Base-by-base conservation (phyloP, 2,888 invertebrate species). In the Lypha dubia region DNA sequence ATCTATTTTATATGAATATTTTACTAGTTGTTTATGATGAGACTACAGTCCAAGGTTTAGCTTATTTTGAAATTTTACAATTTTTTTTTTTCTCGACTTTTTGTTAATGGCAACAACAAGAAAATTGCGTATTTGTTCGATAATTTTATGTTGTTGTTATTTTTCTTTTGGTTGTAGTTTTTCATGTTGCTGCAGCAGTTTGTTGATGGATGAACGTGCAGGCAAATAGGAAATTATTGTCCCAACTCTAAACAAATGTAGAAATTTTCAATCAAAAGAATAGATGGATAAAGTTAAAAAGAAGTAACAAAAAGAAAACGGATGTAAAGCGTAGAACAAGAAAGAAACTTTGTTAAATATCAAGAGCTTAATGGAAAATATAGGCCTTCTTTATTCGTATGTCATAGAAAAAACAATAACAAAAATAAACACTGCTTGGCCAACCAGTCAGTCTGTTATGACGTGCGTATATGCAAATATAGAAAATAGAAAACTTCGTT, bases 121-220 rank as follows among this genome's bases (percentile, higher is more conserved):
- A 49, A 75, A 79, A 75, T 63, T 84, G 73, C 76, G 84, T 77
- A 84, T 68, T 84, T 68, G 80, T 84, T 77, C 46, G 46, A 83
- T 22, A 80, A 80, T 62, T 73, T 80, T 13, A 46, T 67, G 53
- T 77, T 60, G 41, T 65, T 67, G 71, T 38, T 32, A 22, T 7
- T 53, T 56, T 38, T 68, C 22, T 44, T 75, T n/a, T n/a, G 38
- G 3, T 20, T 38, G 17, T 38, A 58, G 13, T 58, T 44, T 56
- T 41, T 58, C 13, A 15, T 20, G 46, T 22, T 68, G 68, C 51
- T 38, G 22, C 15, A 15, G 22, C n/a, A 49, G 17, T 44, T 44
- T 24, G 24, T 44, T 24, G 24, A 35, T 65, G 67, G 32, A 32
- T 44, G 22, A 46, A 67, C 28, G 49, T 63, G 13, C 63, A 65